Evolutionary conservation across 2,797 vertebrate species (phyloP).

Genomic region (Tamandua tetradactyla): DNA sequence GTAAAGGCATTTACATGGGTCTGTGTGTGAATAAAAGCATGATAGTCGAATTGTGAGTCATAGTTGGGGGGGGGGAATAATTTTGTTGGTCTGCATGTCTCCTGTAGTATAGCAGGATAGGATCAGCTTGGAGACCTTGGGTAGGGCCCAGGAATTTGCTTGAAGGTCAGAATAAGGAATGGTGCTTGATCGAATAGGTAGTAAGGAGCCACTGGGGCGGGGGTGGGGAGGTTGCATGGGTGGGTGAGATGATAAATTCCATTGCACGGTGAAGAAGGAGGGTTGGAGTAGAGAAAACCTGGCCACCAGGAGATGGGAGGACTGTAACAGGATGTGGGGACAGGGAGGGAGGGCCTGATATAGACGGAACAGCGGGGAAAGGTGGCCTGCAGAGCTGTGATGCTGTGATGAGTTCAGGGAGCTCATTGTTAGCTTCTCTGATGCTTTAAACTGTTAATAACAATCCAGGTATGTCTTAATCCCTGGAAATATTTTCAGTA

Average conservation of each 20-base stretch:
- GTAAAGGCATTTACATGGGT: neutral
- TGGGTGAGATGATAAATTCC: neutral
- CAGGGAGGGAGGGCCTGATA: neutral
- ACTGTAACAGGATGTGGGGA: neutral
- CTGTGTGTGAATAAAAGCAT: neutral
- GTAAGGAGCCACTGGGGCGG: neutral
- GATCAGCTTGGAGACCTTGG: neutral
- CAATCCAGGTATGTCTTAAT: neutral
- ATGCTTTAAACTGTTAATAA: neutral
- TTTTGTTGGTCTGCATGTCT: accelerated
- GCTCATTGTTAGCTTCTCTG: accelerated
- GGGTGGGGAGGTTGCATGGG: neutral
- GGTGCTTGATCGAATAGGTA: neutral
- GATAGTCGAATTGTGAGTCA: neutral
- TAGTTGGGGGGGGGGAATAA: accelerated
- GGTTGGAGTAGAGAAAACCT: neutral
- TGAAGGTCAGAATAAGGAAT: neutral
- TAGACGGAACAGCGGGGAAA: neutral
- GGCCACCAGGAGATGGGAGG: neutral
- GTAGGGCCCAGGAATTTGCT: too few relatives aligned
- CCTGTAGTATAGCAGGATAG: neutral
- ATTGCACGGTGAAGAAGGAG: neutral
- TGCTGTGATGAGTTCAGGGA: accelerated
- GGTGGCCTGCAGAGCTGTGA: too few relatives aligned
- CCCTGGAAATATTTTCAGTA: neutral